Evolutionary conservation across 2,888 invertebrate genomes (phyloP).

Genomic region (Drosophila gaucha): DNA sequence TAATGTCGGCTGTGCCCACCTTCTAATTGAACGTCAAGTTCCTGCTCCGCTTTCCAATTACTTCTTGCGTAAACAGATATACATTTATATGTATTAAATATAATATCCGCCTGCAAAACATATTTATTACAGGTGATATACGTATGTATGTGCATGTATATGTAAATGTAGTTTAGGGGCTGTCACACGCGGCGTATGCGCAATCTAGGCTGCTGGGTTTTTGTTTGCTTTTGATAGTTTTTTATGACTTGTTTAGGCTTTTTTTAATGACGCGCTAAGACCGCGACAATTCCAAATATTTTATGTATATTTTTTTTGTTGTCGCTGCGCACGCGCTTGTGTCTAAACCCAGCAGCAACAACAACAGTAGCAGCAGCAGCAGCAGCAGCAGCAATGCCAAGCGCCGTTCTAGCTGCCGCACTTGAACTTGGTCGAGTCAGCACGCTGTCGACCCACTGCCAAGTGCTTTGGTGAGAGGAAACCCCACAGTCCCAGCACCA

Average conservation of each 20-base stretch:
- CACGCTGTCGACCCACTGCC: constrained; percentile 72
- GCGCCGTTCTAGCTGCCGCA: constrained; percentile 76
- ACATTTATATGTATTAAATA: background rate
- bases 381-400: constrained; percentile 61
- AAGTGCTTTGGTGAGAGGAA: constrained; percentile 72
- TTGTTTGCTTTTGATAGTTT: constrained; percentile 16
- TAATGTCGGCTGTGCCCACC: constrained; percentile 21
- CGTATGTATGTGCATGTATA: background rate
- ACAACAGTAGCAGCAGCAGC: constrained; percentile 9
- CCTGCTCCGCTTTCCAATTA: constrained; percentile 41
- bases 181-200: constrained; percentile 51
- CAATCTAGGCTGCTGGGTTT: constrained; percentile 34
- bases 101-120: constrained; percentile 28
- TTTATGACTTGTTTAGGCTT: constrained; percentile 66
- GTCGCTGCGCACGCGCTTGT: constrained; percentile 68
- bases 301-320: constrained; percentile 30
- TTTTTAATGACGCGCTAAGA: constrained; percentile 66
- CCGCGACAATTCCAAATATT: constrained; percentile 67
- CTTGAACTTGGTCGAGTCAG: constrained; percentile 77
- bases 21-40: constrained; percentile 20
- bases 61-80: constrained; percentile 10
- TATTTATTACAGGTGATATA: constrained; percentile 26
- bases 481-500: constrained; percentile 58
- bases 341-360: constrained; percentile 61
- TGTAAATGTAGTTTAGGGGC: constrained; percentile 15